Base-by-base conservation (phyloP, 2,888 invertebrate species). In the Notocelia uddmanniana region DNA sequence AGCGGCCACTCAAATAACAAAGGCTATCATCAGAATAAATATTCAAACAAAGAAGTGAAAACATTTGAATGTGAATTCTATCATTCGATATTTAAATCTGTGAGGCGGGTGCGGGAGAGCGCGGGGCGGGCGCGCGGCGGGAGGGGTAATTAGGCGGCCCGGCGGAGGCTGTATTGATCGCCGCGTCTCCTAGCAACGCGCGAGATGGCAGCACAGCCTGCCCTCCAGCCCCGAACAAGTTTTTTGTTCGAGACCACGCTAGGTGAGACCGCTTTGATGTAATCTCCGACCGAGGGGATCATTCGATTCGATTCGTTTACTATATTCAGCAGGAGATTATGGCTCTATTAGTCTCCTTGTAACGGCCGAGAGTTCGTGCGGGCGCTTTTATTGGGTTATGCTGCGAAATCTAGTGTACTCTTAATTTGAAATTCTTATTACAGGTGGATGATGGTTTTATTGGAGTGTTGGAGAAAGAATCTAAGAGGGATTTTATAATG, bases 81-180 rank as follows among this genome's bases (percentile, higher is more conserved):
- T 92, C 89, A 92, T 92, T 91, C 89, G 92, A 92, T 92, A 92
- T 92, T 93, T 91, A 92, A 92, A 93, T 90, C 88, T 86, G 86
- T 81, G 62, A 74, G 74, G 75, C 74, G 76, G 74, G 78, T 74
- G 73, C 77, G 74, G 76, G 73, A 72, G 74, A 69, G 75, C 69
- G 79, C 75, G 79, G 80, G 74, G 78, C 76, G 78, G 75, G 74
- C 72, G 76, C 73, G 74, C 76, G 75, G 69, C 68, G 74, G 79
- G 83, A 79, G 82, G 84, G 89, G 90, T 92, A 93, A 93, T 93
- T 93, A 93, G 92, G 93, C 89, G 90, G 89, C 92, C 93, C 90
- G 92, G 92, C 90, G 92, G 93, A 92, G 93, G 93, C 93, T 93
- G 93, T 91, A 93, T 93, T 89, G 93, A 93, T 93, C 93, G 87